Evolutionary conservation across 2,888 invertebrate species (phyloP), one percentile per base, ranked within the genome.

Genomic region (Choreutis nemorana): DNA sequence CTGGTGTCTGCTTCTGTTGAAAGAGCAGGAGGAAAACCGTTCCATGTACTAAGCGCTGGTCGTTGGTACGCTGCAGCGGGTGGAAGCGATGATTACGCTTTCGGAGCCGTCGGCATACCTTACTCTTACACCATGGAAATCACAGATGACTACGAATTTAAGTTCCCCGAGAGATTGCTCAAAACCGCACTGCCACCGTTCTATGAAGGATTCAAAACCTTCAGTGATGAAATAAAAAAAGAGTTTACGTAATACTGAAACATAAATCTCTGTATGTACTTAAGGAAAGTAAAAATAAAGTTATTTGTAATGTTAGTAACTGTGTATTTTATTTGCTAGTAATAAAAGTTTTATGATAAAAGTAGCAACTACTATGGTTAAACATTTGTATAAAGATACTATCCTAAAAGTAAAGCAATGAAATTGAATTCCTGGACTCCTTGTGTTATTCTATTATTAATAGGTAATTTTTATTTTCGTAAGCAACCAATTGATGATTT

Each of bases 71-170:
- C 82, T 1, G 83, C 84, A 0, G 81, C 85, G 8, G 86, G 86
- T 1, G 83, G 82, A 2, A 85, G 84, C 44, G 84, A 84, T 39
- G 86, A 86, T 43, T 86, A 70, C 55, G 81, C 82, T 1, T 81
- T 81, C 47, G 84, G 75, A 0, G 78, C 61, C 1, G 71, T 64
- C 1, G 81, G 78, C 0, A 63, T 83, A 1, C 75, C 80, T 0
- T 73, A 84, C 35, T 71, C 83, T 0, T 86, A 83, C 37, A 85
- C 86, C 0, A 72, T 85, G 57, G 86, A 86, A 51, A 54, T 86
- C 10, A 84, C 85, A 0, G 72, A 81, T 14, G 80, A 77, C 2
- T 45, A 44, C 9, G 70, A 91, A 6, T 94, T 93, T 51, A 50
- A 86, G 1, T 78, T 87, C 37, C 92, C 92, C 0, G 83, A 66